Evolutionary conservation across 30 jellyfish, hydroid and myxozoan genomes (phyloP), one percentile per base, ranked within the genome.

Genomic region (Chrysaora quinquecirrha): DNA sequence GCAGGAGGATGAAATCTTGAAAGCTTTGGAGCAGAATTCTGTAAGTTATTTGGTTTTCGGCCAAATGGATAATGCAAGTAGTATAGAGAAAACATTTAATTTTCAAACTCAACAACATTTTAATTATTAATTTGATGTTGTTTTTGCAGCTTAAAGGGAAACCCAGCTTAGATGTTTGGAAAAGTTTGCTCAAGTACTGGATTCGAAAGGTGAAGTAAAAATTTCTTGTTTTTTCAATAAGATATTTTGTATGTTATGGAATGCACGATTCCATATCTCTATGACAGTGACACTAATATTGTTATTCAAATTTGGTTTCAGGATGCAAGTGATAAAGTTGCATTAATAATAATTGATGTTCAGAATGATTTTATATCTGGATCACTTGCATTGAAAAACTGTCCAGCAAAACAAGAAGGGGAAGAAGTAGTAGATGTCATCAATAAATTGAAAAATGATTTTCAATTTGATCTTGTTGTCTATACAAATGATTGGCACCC

Each of bases 351-450:
- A 30, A 87, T 95, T 70, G 99, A 95, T 76, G 96, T 95, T 1
- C 99, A 95, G 68, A 95, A 95, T 46, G 99, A 95, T 74, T 95
- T 95, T 78, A 95, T 95, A 19, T 78, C 96, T 76, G 99, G 99
- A 16, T 34, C 96, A 4, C 62, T 95, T 79, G 96, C 99, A 3
- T 83, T 95, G 32, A 89, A 71, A 62, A 95, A 95, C 54, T 76
- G 83, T 19, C 97, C 99, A 4, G 96, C 96, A 3, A 87, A 91
- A 34, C 95, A 95, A 62, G 99, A 95, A 24, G 99, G 99, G 11
- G 97, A 60, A 50, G 97, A 95, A 48, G 93, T 84, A 18, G 93
- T 95, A 30, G 67, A 73, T 1, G 95, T 83, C 24, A 89, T 95
- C 48, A 95, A 95, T 62, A 56, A 74, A 19, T 33, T 78, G 68